Conservation (phyloP, 2,888 invertebrate species). For the Polietes domitor region DNA sequence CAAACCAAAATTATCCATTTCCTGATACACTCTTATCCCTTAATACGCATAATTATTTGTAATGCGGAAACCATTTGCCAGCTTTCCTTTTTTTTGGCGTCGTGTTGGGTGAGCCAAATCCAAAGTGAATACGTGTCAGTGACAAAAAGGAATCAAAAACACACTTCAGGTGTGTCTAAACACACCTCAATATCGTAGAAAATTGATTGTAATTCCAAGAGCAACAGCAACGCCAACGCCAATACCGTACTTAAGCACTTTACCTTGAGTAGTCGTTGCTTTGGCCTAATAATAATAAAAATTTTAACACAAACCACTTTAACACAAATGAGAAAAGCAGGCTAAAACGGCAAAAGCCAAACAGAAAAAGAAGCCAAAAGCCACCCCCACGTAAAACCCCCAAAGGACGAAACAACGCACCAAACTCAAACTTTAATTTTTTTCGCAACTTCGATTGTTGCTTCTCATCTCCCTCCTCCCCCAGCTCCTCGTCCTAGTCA, state of each 20-base stretch:
- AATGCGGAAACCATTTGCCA: neutral
- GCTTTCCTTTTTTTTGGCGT: too few relatives aligned
- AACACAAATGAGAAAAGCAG: neutral
- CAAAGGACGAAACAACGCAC: neutral
- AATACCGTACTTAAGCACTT: slow-evolving; percentile 29
- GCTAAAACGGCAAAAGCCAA: neutral
- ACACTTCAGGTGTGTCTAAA: neutral
- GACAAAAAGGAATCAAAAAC: neutral
- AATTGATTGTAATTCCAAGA: slow-evolving; percentile 54
- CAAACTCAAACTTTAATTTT: slow-evolving; percentile 37
- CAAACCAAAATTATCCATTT: too few relatives aligned
- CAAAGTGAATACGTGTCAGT: slow-evolving; percentile 39
- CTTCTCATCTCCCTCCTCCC: too few relatives aligned
- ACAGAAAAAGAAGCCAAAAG: neutral
- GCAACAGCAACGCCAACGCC: too few relatives aligned
- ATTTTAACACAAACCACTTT: slow-evolving; percentile 7
- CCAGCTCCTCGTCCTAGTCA: too few relatives aligned
- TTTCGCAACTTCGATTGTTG: neutral
- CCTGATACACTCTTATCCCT: neutral
- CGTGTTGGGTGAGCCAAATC: neutral
- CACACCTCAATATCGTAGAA: slow-evolving; percentile 33
- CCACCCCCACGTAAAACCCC: slow-evolving; percentile 9
- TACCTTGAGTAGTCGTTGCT: slow-evolving; percentile 8
- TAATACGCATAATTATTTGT: neutral
- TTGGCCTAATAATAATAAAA: slow-evolving; percentile 46